A percentile compares a stretch with the other conserved stretches of the same genome.
These are phyloP conservation scores for Drosophila putrida DNA, from an alignment of 2,888 invertebrate genomes.

Conservation along the genomic window DNA sequence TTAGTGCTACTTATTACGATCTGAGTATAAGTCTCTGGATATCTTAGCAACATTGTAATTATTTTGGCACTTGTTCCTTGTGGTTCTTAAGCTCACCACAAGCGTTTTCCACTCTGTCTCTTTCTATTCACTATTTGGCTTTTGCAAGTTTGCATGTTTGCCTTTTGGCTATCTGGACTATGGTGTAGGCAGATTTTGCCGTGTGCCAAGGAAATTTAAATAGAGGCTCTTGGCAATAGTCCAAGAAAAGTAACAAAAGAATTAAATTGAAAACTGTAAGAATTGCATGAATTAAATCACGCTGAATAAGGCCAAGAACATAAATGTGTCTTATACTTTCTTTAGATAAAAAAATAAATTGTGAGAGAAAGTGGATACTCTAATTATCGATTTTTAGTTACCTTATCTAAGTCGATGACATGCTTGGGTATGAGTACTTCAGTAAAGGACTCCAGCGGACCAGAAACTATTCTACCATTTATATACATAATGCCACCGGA, in stretches of 20 bases:
- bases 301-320: slow-evolving; percentile 1
- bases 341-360: no score
- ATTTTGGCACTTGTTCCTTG: slow-evolving; percentile 64
- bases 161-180: not conserved
- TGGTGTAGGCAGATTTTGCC: slow-evolving; percentile 2
- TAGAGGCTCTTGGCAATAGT: slow-evolving; percentile 5
- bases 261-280: slow-evolving; percentile 1
- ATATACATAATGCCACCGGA: slow-evolving; percentile 85
- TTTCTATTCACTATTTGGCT: not conserved
- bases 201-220: slow-evolving; percentile 16
- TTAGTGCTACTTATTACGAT: not conserved
- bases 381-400: slow-evolving; percentile 40
- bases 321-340: not conserved
- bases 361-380: no score
- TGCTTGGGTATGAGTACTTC: slow-evolving; percentile 84
- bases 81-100: slow-evolving; percentile 1
- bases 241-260: slow-evolving; percentile 11
- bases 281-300: not conserved
- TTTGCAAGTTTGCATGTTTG: not conserved
- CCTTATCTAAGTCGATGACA: slow-evolving; percentile 84
- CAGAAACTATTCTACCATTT: slow-evolving; percentile 85
- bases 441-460: slow-evolving; percentile 84
- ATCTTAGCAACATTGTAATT: slow-evolving; percentile 68
- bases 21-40: slow-evolving; percentile 18
- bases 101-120: not conserved